Base-by-base conservation (phyloP, 1,140 invertebrate species). In the Chironomus striatipennis region DNA sequence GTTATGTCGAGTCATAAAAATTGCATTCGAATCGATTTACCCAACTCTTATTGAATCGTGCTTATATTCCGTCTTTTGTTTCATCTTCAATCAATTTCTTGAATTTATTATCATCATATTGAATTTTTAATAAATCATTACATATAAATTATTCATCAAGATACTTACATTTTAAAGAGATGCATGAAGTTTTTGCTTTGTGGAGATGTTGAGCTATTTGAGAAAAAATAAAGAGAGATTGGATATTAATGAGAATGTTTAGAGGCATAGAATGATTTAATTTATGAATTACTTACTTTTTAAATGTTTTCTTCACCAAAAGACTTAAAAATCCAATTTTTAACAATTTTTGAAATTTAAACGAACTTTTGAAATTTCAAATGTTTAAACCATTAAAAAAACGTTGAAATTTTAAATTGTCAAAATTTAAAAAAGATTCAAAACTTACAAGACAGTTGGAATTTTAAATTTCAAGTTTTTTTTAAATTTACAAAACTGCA, bases 31-130 rank as follows among this genome's bases (percentile, higher is more conserved):
- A 57, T 57, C 47, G 47, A 12, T 57, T 57, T 57, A 57, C 47
- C 47, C 47, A 57, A n/a, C 12, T 57, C n/a, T n/a, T n/a, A 57
- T n/a, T 12, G 47, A 57, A 57, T 57, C 5, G 12, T n/a, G 47
- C 47, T 15, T 57, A 5, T 57, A 47, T 57, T 57, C 47, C 47
- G 12, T 15, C 47, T 57, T 57, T 57, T 15, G 47, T 57, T 15
- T 57, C 47, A 57, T 57, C 47, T 57, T 57, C 47, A 57, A 57
- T 57, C 47, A 57, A 57, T 57, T 57, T 57, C n/a, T 12, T n/a
- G 9, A 57, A n/a, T 5, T 12, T 34, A 34, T 34, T 34, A 57
- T 57, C 47, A 57, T 57, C 47, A 57, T 57, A n/a, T 12, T 57
- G 12, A 57, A 57, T n/a, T 34, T 34, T 34, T 34, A 34, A 34